Evolutionary conservation across 2,888 invertebrate species (phyloP).

Genomic region (Napeogenes sylphis): DNA sequence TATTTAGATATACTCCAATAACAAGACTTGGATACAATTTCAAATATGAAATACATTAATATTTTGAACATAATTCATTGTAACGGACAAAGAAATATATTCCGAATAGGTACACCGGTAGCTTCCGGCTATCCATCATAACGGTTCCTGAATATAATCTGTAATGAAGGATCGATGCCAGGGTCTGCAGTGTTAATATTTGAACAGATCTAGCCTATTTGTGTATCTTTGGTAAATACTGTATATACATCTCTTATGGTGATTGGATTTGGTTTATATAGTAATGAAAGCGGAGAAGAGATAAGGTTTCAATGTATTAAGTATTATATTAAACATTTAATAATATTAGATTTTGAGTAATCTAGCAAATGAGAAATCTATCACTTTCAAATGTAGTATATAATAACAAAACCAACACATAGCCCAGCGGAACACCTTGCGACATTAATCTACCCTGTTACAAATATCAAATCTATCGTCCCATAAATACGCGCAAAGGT

Average conservation of each 20-base stretch:
- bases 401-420: background rate
- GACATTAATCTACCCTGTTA: slow-evolving; percentile 4
- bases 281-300: background rate
- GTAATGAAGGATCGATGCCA: slow-evolving; percentile 38
- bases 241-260: slow-evolving; percentile 5
- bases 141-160: slow-evolving; percentile 59
- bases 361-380: too few species aligned
- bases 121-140: slow-evolving; percentile 66
- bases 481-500: slow-evolving; percentile 33
- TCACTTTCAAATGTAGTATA: too few species aligned
- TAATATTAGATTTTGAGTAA: too few species aligned
- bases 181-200: slow-evolving; percentile 25
- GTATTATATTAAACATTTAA: too few species aligned
- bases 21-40: too few species aligned
- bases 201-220: slow-evolving; percentile 27
- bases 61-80: slow-evolving; percentile 7
- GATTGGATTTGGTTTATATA: slow-evolving; percentile 3
- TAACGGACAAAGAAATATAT: slow-evolving; percentile 7
- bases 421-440: slow-evolving; percentile 17
- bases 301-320: too few species aligned
- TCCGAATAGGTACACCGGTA: slow-evolving; percentile 30
- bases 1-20: too few species aligned
- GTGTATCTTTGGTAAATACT: slow-evolving; percentile 23
- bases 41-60: background rate
- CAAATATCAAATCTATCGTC: slow-evolving; percentile 18